Conservation (phyloP, 2,113 vertebrate species). For the Ammodytes marinus region DNA sequence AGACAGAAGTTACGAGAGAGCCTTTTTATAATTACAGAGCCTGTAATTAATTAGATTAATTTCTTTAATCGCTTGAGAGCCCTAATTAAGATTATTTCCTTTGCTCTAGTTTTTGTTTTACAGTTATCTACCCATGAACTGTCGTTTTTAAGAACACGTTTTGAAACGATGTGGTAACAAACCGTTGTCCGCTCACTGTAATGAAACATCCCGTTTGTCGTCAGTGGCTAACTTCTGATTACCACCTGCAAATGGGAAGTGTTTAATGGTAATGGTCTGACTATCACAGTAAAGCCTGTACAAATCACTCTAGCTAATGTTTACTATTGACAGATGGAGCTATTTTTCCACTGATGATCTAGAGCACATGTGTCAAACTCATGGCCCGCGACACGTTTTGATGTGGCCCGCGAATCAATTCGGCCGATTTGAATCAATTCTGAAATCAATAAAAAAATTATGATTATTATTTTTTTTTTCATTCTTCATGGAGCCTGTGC, state of each 20-base stretch:
- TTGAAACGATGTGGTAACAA: not conserved
- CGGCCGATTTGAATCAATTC: too few species aligned
- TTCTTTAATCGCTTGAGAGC: too few species aligned
- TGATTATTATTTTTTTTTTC: too few species aligned
- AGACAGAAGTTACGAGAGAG: too few species aligned
- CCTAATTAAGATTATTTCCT: not conserved
- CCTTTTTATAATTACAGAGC: too few species aligned
- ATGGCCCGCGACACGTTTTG: too few species aligned
- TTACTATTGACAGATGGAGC: not conserved
- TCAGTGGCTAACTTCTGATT: not conserved
- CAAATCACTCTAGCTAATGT: not conserved
- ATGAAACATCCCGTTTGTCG: conserved; percentile 5
- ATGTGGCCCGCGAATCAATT: too few species aligned
- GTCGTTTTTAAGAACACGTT: not conserved
- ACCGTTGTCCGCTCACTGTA: too few species aligned
- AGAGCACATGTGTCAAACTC: too few species aligned
- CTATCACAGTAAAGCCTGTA: not conserved
- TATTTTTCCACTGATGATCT: not conserved
- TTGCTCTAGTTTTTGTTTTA: not conserved
- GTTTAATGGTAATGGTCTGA: not conserved
- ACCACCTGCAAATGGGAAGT: not conserved
- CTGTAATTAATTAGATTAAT: too few species aligned
- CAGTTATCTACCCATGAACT: not conserved
- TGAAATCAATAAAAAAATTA: too few species aligned
- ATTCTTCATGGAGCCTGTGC: too few species aligned